Evolutionary conservation across 2,113 vertebrate species (phyloP), one percentile per base, ranked within the genome.

Genomic region (Microtus pennsylvanicus): DNA sequence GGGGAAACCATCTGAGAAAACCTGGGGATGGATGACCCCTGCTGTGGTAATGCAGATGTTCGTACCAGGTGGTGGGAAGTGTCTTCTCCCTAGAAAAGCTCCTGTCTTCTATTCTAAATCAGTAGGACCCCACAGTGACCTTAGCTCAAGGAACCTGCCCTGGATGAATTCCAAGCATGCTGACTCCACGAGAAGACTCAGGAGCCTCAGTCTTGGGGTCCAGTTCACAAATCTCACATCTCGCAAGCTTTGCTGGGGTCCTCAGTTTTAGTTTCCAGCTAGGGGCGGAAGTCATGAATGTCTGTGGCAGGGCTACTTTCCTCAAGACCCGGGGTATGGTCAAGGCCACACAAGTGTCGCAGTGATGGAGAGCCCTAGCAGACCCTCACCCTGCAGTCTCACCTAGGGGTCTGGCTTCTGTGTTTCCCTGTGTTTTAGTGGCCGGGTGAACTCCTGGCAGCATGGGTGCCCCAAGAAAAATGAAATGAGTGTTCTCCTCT

Each of bases 71-170:
- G 13, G 2, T 58, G 47, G 28, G 35, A 8, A 13, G 8, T 11
- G 7, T 63, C 65, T 17, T 17, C 74, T 17, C 61, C 35, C 30
- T 52, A 10, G 7, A 89, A 17, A 28, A 52, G 28, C 30, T 38
- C n/a, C 0, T 0, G 45, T 50, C 52, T 81, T 35, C 47, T 1
- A 0, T 81, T 35, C 47, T 1, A 0, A 42, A 11, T 33, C 21
- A 67, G 10, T 1, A 8, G 45, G 45, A n/a, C 35, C 38, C 47
- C n/a, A 9, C 11, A 50, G 8, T 61, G 47, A 19, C 24, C 61
- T 50, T 13, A 61, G 38, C 63, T 65, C 74, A 26, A 7, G 33
- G 80, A 63, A 17, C 19, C 90, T 38, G 33, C 3, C 87, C 38
- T 38, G 5, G 65, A 58, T 28, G 45, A 38, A 28, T 28, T 50